Evolutionary conservation across 2,797 vertebrate genomes (phyloP), one percentile per base, ranked within the genome.

Genomic region (Phrynocephalus vlangalii): DNA sequence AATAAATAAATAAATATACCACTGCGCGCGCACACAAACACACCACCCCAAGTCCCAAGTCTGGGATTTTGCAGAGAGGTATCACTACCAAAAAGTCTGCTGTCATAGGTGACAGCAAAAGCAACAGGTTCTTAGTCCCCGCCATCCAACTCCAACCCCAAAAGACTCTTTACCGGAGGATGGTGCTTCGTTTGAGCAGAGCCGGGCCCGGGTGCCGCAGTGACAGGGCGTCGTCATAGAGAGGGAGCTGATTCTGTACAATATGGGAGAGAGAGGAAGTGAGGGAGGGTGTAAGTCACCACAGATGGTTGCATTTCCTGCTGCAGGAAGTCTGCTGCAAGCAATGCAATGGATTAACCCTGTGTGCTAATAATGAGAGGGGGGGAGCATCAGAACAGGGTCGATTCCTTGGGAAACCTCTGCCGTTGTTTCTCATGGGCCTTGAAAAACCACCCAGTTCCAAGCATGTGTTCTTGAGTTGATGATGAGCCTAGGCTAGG

Each of bases 191-290:
- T 63, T 87, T 87, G 73, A 66, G 20, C 15, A 56, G 48, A 52
- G 89, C 11, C 18, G 79, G 56, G 13, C 50, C 11, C 0, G 56
- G 79, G 44, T 30, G 73, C 9, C 83, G 68, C 44, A 83, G 67
- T 56, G 90, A 87, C 66, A 91, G 82, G 20, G 78, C 85, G 85
- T 86, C 66, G 87, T 90, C 89, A 84, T 90, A 90, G 50, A 90
- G 83, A 44, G 87, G 78, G 71, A 87, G 87, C 66, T 68, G 73
- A 48, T 80, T 88, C 72, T 86, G 67, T 20, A 44, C 13, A 44
- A 33, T 86, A 52, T 52, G 60, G 24, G 56, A 66, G 77, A 84
- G 8, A 79, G 56, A 63, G 73, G 88, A 86, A 83, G 85, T 80
- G 60, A 79, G 63, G 28, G 26, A 66, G 5, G n/a, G 52, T 72